Percentiles rank a stretch among this genome's conserved stretches.
These are phyloP conservation scores for Brachionus sp. DNA, from an alignment of 1,140 invertebrate genomes.

Conservation along the genomic window DNA sequence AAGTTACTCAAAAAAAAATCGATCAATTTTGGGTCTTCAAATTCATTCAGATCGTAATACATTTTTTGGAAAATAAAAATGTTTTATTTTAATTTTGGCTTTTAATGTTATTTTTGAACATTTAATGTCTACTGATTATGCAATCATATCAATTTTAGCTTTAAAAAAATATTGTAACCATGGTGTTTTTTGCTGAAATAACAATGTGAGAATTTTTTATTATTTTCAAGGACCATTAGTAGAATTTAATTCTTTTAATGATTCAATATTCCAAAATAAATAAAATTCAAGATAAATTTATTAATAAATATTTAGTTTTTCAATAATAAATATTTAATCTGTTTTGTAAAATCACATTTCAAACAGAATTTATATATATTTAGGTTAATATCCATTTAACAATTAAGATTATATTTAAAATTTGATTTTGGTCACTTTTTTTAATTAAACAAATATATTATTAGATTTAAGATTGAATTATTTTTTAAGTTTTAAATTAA, in stretches of 20 bases:
- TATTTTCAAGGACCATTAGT: background rate
- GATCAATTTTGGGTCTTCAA: conserved; percentile 14
- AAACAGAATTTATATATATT: background rate
- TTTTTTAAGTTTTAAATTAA: too few species aligned
- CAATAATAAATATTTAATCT: background rate
- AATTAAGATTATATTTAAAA: too few species aligned
- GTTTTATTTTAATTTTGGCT: background rate
- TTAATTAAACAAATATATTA: too few species aligned
- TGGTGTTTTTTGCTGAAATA: background rate
- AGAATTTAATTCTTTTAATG: background rate
- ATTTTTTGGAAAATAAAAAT: background rate
- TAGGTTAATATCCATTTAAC: too few species aligned
- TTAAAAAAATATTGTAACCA: background rate
- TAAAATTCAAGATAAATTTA: background rate
- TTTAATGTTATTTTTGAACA: background rate
- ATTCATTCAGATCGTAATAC: conserved; percentile 10
- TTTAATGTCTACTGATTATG: conserved; percentile 21
- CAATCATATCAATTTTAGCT: background rate
- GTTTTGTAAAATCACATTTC: background rate
- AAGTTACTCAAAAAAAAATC: background rate
- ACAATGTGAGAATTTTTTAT: background rate
- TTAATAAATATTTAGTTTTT: background rate
- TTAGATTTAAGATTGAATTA: too few species aligned
- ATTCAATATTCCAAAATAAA: background rate
- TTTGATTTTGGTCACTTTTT: too few species aligned